A percentile compares a stretch with the other conserved stretches of the same genome.
Evolutionary conservation across 2,113 vertebrate species (phyloP).

Genomic region (Actinemys pallida): DNA sequence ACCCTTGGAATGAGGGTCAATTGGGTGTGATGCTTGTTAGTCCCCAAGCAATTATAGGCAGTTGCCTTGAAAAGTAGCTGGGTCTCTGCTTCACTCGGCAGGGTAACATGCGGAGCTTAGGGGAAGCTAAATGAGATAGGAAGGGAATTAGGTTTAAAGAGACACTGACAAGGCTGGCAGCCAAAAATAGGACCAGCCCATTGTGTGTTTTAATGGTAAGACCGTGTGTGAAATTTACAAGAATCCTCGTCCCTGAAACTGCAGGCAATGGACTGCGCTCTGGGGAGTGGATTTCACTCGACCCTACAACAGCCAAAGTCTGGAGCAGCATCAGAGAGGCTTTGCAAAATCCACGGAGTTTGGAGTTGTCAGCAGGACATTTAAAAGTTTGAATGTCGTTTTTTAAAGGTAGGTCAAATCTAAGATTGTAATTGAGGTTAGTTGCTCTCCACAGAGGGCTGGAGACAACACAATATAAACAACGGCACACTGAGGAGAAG

Average conservation of each 20-base stretch:
- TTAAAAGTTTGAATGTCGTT: not conserved
- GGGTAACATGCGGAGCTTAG: no score
- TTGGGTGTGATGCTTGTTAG: not conserved
- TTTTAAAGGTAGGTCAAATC: not conserved
- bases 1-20: not conserved
- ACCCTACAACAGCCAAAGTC: accelerated
- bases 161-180: accelerated
- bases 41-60: not conserved
- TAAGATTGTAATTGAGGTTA: not conserved
- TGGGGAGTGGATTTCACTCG: accelerated
- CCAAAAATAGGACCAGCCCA: not conserved
- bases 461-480: not conserved
- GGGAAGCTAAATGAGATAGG: not conserved
- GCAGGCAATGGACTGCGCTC: accelerated
- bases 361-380: not conserved
- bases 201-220: not conserved
- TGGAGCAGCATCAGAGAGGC: not conserved
- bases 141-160: not conserved
- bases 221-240: not conserved
- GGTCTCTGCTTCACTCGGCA: not conserved
- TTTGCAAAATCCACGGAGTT: accelerated
- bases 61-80: not conserved
- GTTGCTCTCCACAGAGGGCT: not conserved
- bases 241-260: not conserved
- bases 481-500: not conserved